These are phyloP conservation scores for Ammodytes marinus DNA, from an alignment of 2,113 vertebrate genomes.

Conservation along the genomic window DNA sequence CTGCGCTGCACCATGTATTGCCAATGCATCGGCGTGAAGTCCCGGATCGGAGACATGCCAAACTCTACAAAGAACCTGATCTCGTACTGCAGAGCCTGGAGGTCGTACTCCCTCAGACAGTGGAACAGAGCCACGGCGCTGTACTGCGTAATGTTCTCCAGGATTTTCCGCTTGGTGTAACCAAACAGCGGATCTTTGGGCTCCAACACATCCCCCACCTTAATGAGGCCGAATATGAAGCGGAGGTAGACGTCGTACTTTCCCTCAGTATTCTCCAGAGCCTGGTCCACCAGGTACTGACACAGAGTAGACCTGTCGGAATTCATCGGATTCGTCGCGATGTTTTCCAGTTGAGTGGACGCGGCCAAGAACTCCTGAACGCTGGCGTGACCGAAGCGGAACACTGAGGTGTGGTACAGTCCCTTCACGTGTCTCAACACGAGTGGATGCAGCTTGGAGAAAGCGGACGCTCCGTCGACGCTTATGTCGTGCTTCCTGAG, in stretches of 20 bases:
- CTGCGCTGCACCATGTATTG: conserved; percentile 8
- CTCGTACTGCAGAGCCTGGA: conserved; percentile 36
- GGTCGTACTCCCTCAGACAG: conserved; percentile 61
- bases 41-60: neutral
- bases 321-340: fast-evolving
- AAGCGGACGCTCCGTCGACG: conserved; percentile 29
- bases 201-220: conserved; percentile 5
- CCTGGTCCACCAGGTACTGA: conserved; percentile 28
- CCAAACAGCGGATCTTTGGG: neutral
- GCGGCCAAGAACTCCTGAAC: conserved; percentile 70
- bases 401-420: conserved; percentile 40
- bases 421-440: conserved; percentile 59
- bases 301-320: fast-evolving
- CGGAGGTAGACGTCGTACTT: conserved; percentile 49
- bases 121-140: conserved; percentile 32
- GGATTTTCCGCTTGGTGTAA: conserved; percentile 45
- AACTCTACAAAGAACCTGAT: conserved; percentile 25
- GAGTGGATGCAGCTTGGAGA: conserved; percentile 43
- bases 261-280: neutral
- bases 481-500: conserved; percentile 40
- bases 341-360: conserved; percentile 7
- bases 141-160: conserved; percentile 16
- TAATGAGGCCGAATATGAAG: conserved; percentile 62
- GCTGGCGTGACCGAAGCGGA: conserved; percentile 60
- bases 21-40: conserved; percentile 10